These are phyloP conservation scores for Mustela lutreola DNA, from an alignment of 2,113 vertebrate species.

Conservation along the genomic window DNA sequence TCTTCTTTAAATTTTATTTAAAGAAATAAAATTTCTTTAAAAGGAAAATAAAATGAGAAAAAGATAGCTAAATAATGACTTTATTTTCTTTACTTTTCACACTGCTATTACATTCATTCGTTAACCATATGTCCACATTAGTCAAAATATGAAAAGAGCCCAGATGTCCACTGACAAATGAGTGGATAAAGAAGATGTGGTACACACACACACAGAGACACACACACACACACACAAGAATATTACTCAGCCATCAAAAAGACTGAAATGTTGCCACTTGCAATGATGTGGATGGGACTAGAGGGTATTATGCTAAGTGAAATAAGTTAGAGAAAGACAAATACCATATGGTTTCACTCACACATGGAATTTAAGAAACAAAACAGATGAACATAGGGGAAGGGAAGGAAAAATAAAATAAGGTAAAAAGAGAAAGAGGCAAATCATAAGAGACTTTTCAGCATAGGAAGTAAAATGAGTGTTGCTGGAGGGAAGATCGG, in stretches of 20 bases:
- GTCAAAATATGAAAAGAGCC: background rate
- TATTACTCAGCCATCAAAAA: background rate
- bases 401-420: background rate
- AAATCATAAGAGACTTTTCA: background rate
- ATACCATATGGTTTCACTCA: background rate
- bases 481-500: background rate
- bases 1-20: background rate
- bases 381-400: background rate
- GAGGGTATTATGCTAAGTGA: background rate
- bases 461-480: background rate
- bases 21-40: background rate
- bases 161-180: background rate
- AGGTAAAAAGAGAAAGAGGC: background rate
- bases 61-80: background rate
- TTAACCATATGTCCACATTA: background rate
- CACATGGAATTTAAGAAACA: background rate
- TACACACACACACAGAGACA: background rate
- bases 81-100: background rate
- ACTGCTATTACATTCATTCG: background rate
- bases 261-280: background rate
- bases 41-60: background rate
- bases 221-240: background rate
- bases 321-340: background rate
- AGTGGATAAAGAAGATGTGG: background rate
- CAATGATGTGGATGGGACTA: background rate